These are phyloP conservation scores for Balanococcus diminutus DNA, from an alignment of 2,888 invertebrate species.

Conservation along the genomic window DNA sequence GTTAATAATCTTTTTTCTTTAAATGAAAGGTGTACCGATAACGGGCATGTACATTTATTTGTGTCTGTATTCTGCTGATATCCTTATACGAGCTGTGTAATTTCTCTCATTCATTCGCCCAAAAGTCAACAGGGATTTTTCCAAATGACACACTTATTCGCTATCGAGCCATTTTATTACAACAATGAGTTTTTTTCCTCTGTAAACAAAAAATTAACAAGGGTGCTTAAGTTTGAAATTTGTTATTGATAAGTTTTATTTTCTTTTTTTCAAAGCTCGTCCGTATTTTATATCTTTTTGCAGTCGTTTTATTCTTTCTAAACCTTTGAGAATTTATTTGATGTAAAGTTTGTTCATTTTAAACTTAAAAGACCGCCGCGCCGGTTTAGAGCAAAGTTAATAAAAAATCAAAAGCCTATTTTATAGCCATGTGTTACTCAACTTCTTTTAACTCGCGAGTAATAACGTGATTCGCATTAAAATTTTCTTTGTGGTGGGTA, in stretches of 20 bases:
- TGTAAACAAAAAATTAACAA: background rate
- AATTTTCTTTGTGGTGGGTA: background rate
- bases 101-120: background rate
- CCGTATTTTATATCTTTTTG: background rate
- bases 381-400: constrained; percentile 8
- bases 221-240: too few relatives aligned
- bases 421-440: background rate
- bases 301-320: background rate
- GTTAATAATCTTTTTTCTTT: constrained; percentile 15
- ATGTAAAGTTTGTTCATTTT: constrained; percentile 41
- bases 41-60: background rate
- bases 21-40: constrained; percentile 32
- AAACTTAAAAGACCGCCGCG: constrained; percentile 9
- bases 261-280: background rate
- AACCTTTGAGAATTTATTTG: constrained; percentile 14
- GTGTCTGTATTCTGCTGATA: background rate
- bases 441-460: background rate
- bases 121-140: background rate
- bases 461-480: background rate
- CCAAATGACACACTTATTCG: background rate
- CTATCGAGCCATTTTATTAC: too few relatives aligned
- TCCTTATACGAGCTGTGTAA: background rate
- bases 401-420: constrained; percentile 22
- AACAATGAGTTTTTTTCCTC: background rate
- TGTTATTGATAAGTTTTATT: too few relatives aligned